Evolutionary conservation across 2,113 vertebrate genomes (phyloP), one percentile per base, ranked within the genome.

Genomic region (Nothoprocta perdicaria): DNA sequence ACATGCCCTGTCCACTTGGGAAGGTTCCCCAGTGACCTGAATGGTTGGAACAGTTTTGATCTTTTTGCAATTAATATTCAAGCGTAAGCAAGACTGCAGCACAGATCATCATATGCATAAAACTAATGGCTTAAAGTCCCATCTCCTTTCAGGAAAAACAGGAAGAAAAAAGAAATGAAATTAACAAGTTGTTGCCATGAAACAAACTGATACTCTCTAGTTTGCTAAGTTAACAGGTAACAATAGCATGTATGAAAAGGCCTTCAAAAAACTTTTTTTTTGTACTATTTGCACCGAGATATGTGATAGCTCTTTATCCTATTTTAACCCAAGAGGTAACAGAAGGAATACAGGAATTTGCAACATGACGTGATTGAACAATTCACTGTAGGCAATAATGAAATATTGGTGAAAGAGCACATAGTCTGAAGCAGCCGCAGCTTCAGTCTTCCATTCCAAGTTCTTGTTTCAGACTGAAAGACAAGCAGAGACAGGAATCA

Each of bases 381-480:
- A 92, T 89, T 83, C 80, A 85, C 15, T 57, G 74, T 73, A 90
- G 72, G 86, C 72, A 75, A 53, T 45, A 91, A 38, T 22, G 84
- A 11, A 46, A 88, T 11, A 16, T 5, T 60, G 41, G 80, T 84
- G 62, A 72, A 67, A 80, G 14, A 67, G 26, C 9, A 88, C 0
- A 23, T 13, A 55, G 74, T 61, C 72, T 50, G 21, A 35, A 81
- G 87, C 43, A 72, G 73, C 48, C 63, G 74, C 27, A 76, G 60
- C 60, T 88, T 97, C 97, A 94, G 48, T 97, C 93, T 95, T 98
- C 97, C 97, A 98, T 97, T 96, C 98, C 98, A 96, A 99, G 96
- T 92, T 99, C 98, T 93, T 98, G 98, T 93, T 98, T 99, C 95
- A 99, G 97, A 94, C 99, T 99, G 98, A 68, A 96, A 86, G 93